A percentile compares a stretch with the other conserved stretches of the same genome.
Conservation (phyloP, 1,140 invertebrate genomes). For the Rhyacophila brunnea region DNA sequence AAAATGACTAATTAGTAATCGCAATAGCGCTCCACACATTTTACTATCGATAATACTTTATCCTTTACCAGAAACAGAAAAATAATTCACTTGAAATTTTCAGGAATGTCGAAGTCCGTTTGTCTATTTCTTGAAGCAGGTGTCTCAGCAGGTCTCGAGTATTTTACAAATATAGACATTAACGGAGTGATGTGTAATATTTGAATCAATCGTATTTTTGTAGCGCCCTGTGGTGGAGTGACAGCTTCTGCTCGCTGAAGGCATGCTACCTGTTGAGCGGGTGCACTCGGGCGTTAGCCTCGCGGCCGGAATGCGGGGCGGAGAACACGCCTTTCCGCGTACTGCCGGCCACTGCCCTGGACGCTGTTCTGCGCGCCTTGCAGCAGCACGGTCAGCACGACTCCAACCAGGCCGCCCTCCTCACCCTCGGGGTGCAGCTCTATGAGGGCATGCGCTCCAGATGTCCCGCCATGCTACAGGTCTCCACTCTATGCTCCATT, state of each 20-base stretch:
- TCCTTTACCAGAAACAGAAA: too few species aligned
- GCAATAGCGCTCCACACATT: too few species aligned
- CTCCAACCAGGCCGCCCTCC: slow-evolving; percentile 69
- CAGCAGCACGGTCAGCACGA: slow-evolving; percentile 84
- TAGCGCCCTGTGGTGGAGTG: slow-evolving; percentile 82
- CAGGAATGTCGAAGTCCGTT: too few species aligned
- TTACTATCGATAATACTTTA: too few species aligned
- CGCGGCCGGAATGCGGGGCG: slow-evolving; percentile 64
- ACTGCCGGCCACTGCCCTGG: slow-evolving; percentile 69
- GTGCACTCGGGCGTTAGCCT: slow-evolving; percentile 34
- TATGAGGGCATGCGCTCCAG: slow-evolving; percentile 78
- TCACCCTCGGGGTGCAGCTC: slow-evolving; percentile 70
- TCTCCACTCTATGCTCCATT: too few species aligned
- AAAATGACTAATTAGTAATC: too few species aligned
- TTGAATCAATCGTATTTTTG: slow-evolving; percentile 34
- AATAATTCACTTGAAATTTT: too few species aligned
- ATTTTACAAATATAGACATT: too few species aligned
- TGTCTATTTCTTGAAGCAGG: too few species aligned
- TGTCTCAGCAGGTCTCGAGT: too few species aligned
- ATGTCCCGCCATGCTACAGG: slow-evolving; percentile 65
- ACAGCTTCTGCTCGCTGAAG: slow-evolving; percentile 75
- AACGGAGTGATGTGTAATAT: too few species aligned
- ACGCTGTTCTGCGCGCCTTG: slow-evolving; percentile 71
- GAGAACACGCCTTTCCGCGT: slow-evolving; percentile 61
- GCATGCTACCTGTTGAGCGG: slow-evolving; percentile 64